Percentiles rank a stretch among this genome's conserved stretches.
These are phyloP conservation scores for Plebejus argus DNA, from an alignment of 2,888 invertebrate genomes.

Conservation along the genomic window DNA sequence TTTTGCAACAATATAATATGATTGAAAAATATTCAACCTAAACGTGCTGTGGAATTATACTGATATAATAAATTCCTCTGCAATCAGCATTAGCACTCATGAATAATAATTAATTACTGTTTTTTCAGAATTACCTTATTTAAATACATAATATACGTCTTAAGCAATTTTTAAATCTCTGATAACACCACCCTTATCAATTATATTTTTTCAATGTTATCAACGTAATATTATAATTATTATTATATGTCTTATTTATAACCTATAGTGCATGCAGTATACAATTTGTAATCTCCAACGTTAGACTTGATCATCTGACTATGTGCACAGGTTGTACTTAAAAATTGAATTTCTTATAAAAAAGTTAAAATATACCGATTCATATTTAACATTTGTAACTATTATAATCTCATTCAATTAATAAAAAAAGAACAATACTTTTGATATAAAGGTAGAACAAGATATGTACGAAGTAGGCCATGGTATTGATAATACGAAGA, in stretches of 20 bases:
- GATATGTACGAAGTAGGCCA: constrained; percentile 24
- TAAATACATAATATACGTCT: no score
- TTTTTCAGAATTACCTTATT: background rate
- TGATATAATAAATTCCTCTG: background rate
- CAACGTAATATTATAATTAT: background rate
- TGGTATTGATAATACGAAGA: background rate
- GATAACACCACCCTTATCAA: background rate
- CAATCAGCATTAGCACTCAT: background rate
- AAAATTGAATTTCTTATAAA: background rate
- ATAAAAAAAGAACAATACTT: constrained; percentile 2
- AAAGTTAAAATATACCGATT: background rate
- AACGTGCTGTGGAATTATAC: background rate
- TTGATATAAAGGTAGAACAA: constrained; percentile 15
- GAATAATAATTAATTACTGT: background rate
- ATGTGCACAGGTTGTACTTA: no score
- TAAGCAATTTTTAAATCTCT: background rate
- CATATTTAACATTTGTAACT: background rate
- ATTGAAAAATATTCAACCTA: background rate
- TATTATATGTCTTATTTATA: background rate
- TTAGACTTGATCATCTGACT: no score
- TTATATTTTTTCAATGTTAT: background rate
- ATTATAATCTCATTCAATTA: background rate
- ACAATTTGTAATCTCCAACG: background rate
- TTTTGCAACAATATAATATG: background rate
- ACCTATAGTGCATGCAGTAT: background rate